These are phyloP conservation scores for Chelonus insularis DNA, from an alignment of 1,140 invertebrate species.

Conservation along the genomic window DNA sequence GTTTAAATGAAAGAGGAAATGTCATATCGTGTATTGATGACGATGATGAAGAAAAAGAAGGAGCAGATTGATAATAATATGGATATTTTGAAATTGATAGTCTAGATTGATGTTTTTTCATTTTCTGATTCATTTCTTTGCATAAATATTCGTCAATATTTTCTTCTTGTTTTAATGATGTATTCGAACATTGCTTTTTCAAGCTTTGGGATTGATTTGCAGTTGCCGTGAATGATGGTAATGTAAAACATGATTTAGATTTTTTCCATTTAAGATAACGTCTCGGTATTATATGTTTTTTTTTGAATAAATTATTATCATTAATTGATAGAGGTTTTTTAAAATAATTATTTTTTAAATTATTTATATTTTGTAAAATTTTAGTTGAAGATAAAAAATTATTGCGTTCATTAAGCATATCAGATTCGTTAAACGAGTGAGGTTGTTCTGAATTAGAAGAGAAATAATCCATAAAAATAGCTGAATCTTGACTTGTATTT, in stretches of 20 bases:
- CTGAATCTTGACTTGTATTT: constrained; percentile 40
- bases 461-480: constrained; percentile 39
- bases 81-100: background rate
- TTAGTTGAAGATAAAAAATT: constrained; percentile 36
- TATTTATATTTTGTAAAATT: constrained; percentile 24
- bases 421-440: constrained; percentile 25
- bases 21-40: constrained; percentile 44
- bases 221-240: constrained; percentile 31
- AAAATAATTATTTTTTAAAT: background rate
- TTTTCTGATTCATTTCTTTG: background rate
- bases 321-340: background rate
- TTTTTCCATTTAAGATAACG: constrained; percentile 44
- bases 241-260: constrained; percentile 39
- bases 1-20: constrained; percentile 42
- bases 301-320: constrained; percentile 5
- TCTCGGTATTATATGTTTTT: constrained; percentile 34
- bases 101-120: background rate
- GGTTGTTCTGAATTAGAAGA: constrained; percentile 25
- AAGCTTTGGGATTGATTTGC: constrained; percentile 35
- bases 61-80: background rate
- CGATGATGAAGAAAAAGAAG: constrained; percentile 16
- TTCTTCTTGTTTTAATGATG: constrained; percentile 31
- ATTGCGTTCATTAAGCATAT: constrained; percentile 26
- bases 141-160: constrained; percentile 15
- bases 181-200: constrained; percentile 39